Evolutionary conservation across 2,888 invertebrate genomes (phyloP), one percentile per base, ranked within the genome.

Genomic region (Lingula anatina): DNA sequence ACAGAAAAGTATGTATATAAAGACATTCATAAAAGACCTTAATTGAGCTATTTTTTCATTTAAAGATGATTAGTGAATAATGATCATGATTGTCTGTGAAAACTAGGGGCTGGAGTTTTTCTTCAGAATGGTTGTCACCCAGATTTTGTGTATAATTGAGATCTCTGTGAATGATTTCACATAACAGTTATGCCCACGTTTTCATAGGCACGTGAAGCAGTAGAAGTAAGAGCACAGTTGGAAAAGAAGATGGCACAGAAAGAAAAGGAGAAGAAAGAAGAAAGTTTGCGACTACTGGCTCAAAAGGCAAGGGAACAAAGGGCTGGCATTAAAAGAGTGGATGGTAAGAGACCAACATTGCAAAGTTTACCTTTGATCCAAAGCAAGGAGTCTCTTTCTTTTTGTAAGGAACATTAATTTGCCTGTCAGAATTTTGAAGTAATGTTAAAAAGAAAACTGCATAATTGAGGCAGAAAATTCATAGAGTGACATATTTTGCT

Each of bases 201-300:
- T 45, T 56, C 58, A 4, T 56, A 80, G 77, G 96, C 97, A 0
- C 82, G 97, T 41, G 97, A 99, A 77, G 94, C 95, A 1, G 97
- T 99, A 0, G 97, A 99, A 71, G 92, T 93, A 62, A 81, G 99
- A 26, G 93, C 96, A 0, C 93, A 96, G 70, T 80, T 99, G 1
- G 97, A 99, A 76, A 89, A 93, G 79, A 90, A 94, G 78, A 76
- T 97, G 59, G 97, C 97, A 0, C 95, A 97, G 75, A 90, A 96
- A 64, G 96, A 99, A 75, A 99, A 99, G 73, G 96, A 96, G 74
- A 91, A 91, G 79, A 95, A 95, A 66, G 96, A 99, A 73, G 96
- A 96, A 60, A 89, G 91, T 79, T 79, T 99, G 66, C 81, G 95
- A 39, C 84, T 89, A 77, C 80, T 99, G 75, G 99, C 99, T 2